Conservation (phyloP, 2,113 vertebrate genomes). For the Arvicanthis niloticus region DNA sequence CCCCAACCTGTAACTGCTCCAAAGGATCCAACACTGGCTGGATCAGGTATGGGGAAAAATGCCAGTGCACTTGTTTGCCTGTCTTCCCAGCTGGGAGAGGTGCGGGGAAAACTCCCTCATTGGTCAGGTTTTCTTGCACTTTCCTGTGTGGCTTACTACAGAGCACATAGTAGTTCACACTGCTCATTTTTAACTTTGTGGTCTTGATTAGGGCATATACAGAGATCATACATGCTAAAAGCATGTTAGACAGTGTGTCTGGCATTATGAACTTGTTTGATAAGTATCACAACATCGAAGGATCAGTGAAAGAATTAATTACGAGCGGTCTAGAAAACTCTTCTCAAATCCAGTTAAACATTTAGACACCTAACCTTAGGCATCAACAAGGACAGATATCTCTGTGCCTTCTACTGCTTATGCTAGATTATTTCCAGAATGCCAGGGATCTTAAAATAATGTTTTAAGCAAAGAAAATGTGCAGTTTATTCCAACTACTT, state of each 20-base stretch:
- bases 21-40: constrained; percentile 10
- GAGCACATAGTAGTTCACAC: not conserved
- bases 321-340: not conserved
- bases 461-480: constrained; percentile 51
- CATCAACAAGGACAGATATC: not conserved
- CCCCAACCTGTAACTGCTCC: constrained; percentile 4
- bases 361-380: constrained; percentile 4
- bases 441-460: constrained; percentile 25
- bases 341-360: constrained; percentile 33
- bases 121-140: not conserved
- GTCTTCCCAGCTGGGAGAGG: not conserved
- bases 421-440: constrained; percentile 60
- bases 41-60: not conserved
- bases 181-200: constrained; percentile 60
- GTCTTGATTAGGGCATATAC: constrained; percentile 32
- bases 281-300: not conserved
- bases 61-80: not conserved
- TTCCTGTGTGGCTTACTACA: not conserved
- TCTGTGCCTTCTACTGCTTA: constrained; percentile 36
- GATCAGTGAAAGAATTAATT: not conserved
- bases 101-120: not conserved
- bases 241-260: constrained; percentile 12
- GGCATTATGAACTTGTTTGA: not conserved
- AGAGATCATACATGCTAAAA: constrained; percentile 43
- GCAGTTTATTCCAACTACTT: constrained; percentile 36